phyloP scores from a whole-genome alignment of 2,113 vertebrate genomes.

The Catharus fuscescens region DNA sequence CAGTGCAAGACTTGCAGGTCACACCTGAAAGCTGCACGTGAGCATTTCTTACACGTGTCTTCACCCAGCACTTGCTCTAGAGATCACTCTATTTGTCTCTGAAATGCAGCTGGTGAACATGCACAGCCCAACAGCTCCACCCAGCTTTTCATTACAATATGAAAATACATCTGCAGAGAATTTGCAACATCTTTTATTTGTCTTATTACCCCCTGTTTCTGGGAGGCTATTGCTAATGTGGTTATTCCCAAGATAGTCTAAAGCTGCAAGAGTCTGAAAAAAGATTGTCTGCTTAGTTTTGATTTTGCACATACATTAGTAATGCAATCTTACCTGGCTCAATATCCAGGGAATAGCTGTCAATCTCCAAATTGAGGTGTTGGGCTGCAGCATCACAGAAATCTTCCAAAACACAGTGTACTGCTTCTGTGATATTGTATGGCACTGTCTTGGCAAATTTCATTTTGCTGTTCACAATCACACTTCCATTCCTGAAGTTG shows the following conservation, averaged over 20 bases:
- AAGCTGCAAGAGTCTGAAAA: not conserved
- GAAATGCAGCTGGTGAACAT: not conserved
- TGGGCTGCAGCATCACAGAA: constrained; percentile 80
- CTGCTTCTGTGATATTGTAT: constrained; percentile 88
- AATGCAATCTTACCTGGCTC: constrained; percentile 82
- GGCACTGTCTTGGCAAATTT: constrained; percentile 87
- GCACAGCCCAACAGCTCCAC: not conserved
- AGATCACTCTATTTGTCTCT: not conserved
- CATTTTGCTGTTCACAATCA: constrained; percentile 92
- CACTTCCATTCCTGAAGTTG: constrained; percentile 90
- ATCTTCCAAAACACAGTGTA: constrained; percentile 85
- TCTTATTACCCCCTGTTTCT: not conserved
- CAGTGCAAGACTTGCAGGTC: not conserved
- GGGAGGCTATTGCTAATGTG: not conserved
- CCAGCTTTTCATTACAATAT: not conserved
- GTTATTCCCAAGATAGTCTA: not conserved
- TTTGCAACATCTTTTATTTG: not conserved
- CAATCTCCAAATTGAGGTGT: constrained; percentile 85
- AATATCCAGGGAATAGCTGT: constrained; percentile 85
- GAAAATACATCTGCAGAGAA: not conserved
- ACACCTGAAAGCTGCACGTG: not conserved
- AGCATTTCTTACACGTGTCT: not conserved
- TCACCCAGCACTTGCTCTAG: not conserved
- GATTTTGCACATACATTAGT: not conserved
- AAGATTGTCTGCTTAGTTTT: not conserved